Evolutionary conservation across 35 echinoderm and acorn worm genomes (phyloP).

Genomic region (Eucidaris tribuloides): DNA sequence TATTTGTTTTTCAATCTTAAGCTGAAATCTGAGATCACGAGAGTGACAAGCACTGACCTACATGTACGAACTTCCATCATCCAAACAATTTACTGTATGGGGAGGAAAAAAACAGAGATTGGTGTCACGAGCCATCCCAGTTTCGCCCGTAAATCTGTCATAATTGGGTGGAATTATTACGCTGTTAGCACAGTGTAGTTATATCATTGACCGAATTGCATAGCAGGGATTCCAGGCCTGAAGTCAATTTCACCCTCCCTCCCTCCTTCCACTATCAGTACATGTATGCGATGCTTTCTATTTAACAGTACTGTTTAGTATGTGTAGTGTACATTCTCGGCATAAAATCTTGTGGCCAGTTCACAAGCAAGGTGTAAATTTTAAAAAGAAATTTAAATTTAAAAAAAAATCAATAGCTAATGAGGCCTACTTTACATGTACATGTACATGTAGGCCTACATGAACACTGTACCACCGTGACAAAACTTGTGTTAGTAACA

Average conservation of each 20-base stretch:
- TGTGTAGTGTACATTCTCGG: too few relatives aligned
- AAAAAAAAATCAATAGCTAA: background rate
- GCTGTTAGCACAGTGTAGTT: background rate
- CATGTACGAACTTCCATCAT: too few relatives aligned
- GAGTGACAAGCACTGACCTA: too few relatives aligned
- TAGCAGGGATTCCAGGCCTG: background rate
- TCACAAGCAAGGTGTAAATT: too few relatives aligned
- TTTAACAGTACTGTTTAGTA: background rate
- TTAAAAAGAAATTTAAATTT: background rate
- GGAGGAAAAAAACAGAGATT: too few relatives aligned
- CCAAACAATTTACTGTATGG: too few relatives aligned
- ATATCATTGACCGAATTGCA: background rate
- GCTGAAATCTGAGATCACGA: too few relatives aligned
- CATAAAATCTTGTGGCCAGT: too few relatives aligned
- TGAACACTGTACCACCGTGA: too few relatives aligned
- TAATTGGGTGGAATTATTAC: constrained; percentile 20
- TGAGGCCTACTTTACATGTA: too few relatives aligned
- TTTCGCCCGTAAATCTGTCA: constrained; percentile 16
- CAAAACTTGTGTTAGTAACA: too few relatives aligned
- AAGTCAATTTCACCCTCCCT: background rate
- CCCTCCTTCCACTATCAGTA: background rate
- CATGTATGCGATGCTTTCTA: background rate
- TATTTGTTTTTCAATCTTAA: too few relatives aligned
- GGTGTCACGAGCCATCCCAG: constrained; percentile 3
- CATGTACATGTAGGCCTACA: background rate